Evolutionary conservation across 2,888 invertebrate genomes (phyloP).

Genomic region (Drosophila mimica): DNA sequence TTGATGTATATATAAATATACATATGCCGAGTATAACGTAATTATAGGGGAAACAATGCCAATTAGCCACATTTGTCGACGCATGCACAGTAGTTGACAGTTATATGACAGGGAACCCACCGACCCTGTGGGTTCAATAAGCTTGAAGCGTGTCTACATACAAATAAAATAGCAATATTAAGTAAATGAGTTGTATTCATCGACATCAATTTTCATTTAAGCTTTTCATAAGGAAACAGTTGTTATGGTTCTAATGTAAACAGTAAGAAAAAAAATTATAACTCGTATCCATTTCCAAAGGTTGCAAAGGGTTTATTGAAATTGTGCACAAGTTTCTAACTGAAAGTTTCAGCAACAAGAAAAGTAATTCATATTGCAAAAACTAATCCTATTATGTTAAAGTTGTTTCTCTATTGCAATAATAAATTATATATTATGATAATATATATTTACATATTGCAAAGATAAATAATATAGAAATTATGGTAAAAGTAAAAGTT

Average conservation of each 20-base stretch:
- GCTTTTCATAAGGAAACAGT: neutral
- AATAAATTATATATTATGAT: neutral
- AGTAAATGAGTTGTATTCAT: neutral
- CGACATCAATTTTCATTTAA: neutral
- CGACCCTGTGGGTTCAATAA: slow-evolving; percentile 10
- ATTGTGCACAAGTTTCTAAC: neutral
- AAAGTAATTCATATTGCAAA: neutral
- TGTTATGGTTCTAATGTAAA: neutral
- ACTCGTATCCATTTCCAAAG: neutral
- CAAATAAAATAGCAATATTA: slow-evolving; percentile 1
- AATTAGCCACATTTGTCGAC: slow-evolving; percentile 25
- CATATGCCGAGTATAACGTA: slow-evolving; percentile 1
- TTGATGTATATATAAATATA: neutral
- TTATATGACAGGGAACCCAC: slow-evolving; percentile 11
- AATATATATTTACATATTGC: neutral
- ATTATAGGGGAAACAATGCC: slow-evolving; percentile 36
- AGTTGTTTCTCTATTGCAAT: neutral
- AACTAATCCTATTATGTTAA: neutral
- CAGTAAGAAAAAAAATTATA: too few relatives aligned
- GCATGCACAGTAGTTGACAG: slow-evolving; percentile 39
- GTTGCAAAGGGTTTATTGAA: neutral
- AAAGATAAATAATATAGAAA: too few relatives aligned
- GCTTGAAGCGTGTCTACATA: slow-evolving; percentile 28
- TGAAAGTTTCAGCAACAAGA: too few relatives aligned
- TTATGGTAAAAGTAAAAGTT: neutral